A percentile compares a stretch with the other conserved stretches of the same genome.
Conservation (phyloP, 2,797 vertebrate genomes). For the Melanotaenia pygmaea region DNA sequence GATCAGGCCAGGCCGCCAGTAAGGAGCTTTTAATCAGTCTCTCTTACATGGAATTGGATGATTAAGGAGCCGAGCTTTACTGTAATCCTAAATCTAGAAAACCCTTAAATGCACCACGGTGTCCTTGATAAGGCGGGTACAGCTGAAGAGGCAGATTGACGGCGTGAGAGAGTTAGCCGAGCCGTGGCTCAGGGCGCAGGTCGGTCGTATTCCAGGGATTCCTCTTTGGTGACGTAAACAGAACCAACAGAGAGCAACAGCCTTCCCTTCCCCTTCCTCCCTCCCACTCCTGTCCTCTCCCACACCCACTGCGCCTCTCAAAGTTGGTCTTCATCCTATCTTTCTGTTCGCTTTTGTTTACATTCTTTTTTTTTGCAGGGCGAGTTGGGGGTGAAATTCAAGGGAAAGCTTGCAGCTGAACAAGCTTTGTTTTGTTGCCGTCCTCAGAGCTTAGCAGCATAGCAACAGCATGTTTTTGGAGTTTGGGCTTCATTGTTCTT, state of each 20-base stretch:
- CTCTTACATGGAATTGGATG: background rate
- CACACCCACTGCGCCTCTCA: constrained; percentile 45
- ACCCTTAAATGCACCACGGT: background rate
- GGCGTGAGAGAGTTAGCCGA: constrained; percentile 25
- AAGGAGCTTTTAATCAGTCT: constrained; percentile 62
- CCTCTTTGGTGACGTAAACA: constrained; percentile 71
- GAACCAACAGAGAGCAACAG: constrained; percentile 26
- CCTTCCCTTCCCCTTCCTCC: constrained; percentile 20
- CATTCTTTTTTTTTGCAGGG: constrained; percentile 30
- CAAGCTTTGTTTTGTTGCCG: constrained; percentile 56
- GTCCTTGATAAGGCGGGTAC: background rate
- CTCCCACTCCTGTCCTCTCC: constrained; percentile 26
- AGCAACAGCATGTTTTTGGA: constrained; percentile 51
- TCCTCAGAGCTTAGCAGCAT: constrained; percentile 42
- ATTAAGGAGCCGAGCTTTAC: background rate
- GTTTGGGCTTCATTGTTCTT: constrained; percentile 47
- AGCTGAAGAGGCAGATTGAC: constrained; percentile 13
- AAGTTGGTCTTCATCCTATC: constrained; percentile 45
- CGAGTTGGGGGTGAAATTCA: constrained; percentile 33
- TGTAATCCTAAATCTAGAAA: background rate
- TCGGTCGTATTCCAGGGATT: constrained; percentile 65
- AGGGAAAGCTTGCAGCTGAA: constrained; percentile 44
- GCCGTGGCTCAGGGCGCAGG: constrained; percentile 27
- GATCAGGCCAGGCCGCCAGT: constrained; percentile 35
- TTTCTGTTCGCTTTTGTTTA: constrained; percentile 66